These are phyloP conservation scores for Syngnathoides biaculeatus DNA, from an alignment of 2,113 vertebrate genomes.

Conservation along the genomic window DNA sequence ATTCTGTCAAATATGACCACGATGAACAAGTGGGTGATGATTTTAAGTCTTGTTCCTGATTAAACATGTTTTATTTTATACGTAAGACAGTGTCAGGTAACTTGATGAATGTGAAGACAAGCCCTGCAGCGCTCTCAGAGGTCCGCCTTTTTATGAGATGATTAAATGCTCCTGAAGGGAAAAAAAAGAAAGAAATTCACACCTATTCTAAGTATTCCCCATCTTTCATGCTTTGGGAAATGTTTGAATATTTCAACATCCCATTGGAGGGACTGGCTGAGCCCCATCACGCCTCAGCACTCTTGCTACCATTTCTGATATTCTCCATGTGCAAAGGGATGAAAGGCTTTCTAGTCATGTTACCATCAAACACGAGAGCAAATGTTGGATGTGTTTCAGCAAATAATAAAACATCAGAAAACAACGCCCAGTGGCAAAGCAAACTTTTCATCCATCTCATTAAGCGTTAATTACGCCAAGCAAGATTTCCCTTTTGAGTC, in stretches of 20 bases:
- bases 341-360: constrained; percentile 32
- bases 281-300: constrained; percentile 38
- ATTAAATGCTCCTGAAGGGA: constrained; percentile 15
- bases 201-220: constrained; percentile 27
- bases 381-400: constrained; percentile 1
- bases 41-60: constrained; percentile 4
- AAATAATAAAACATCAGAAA: neutral
- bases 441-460: neutral
- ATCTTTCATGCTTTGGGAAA: constrained; percentile 32
- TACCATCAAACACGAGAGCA: constrained; percentile 30
- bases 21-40: neutral
- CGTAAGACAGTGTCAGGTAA: constrained; percentile 2
- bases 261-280: constrained; percentile 42
- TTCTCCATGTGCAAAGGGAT: constrained; percentile 27
- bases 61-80: constrained; percentile 13
- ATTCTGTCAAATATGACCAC: constrained; percentile 14
- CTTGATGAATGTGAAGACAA: no score
- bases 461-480: constrained; percentile 9
- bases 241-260: constrained; percentile 60
- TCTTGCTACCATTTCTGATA: constrained; percentile 43
- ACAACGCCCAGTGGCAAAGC: neutral
- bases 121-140: constrained; percentile 1
- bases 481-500: neutral
- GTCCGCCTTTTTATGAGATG: constrained; percentile 32
- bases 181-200: constrained; percentile 20